These are phyloP conservation scores for Gobio gobio DNA, from an alignment of 2,113 vertebrate species.

Conservation along the genomic window DNA sequence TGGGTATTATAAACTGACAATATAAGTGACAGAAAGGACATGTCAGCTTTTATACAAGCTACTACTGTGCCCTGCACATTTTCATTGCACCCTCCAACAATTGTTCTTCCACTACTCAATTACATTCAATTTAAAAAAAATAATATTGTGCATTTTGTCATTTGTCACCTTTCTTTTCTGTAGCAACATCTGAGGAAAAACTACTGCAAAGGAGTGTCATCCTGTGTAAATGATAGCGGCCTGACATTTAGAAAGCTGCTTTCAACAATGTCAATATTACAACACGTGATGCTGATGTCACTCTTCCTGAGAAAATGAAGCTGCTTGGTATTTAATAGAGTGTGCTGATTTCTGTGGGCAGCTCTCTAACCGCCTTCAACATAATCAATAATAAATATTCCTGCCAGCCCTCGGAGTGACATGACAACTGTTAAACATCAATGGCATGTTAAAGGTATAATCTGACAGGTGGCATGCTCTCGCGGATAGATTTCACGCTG, in stretches of 20 bases:
- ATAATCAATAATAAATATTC: constrained; percentile 35
- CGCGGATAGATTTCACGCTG: neutral
- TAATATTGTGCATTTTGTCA: neutral
- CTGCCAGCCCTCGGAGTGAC: neutral
- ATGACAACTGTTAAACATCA: neutral
- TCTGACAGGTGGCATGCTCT: neutral
- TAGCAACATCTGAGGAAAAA: neutral
- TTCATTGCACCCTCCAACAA: neutral
- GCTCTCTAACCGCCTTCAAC: neutral
- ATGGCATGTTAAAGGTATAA: neutral
- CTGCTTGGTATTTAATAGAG: constrained; percentile 18
- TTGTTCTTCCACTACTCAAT: neutral
- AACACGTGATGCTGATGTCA: neutral
- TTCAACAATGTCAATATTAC: constrained; percentile 11
- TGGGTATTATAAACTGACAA: neutral
- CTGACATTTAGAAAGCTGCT: neutral
- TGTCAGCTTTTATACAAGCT: neutral
- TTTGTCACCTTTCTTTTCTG: neutral
- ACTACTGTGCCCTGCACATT: neutral
- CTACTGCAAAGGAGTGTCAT: neutral
- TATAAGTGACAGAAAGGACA: neutral
- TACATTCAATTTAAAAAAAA: neutral
- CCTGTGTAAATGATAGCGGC: neutral
- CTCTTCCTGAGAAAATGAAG: constrained; percentile 20
- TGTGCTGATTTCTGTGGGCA: neutral